Base-by-base conservation (phyloP, 2,888 invertebrate species). In the Baccha elongata region DNA sequence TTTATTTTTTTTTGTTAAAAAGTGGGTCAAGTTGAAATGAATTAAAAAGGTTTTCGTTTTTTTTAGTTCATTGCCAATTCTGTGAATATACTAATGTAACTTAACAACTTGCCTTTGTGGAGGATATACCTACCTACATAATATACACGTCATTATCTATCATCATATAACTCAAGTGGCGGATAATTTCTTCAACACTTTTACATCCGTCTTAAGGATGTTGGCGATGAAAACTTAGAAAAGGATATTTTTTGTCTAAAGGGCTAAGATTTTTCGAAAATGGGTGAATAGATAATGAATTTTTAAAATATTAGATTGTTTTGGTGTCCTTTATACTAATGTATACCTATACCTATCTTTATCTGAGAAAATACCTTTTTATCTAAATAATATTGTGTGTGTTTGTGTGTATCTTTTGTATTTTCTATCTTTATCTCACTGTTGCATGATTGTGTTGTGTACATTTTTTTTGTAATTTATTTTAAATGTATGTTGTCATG, bases 211-310 rank as follows among this genome's bases (percentile, higher is more conserved):
- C 42, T 44, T 29, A 7, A 29, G 60, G 60, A 60, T 29, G 19
- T 29, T 37, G n/a, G n/a, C 13, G 44, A 26, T 60, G 60, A 11
- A 17, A 42, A 15, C 10, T 29, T 40, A 58, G n/a, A 40, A 7
- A 40, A 44, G 17, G 42, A 32, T 32, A 26, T 26, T 37, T 23
- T 58, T 58, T 40, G 19, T 60, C 21, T 11, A 53, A 58, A 15
- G 10, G 23, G 40, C 40, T 58, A 40, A 29, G 60, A 44, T 29
- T 60, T n/a, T 62, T 67, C 44, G 40, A 71, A 76, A 72, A 81
- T 81, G 81, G 81, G 81, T 81, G 81, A 81, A 67, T 81, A 81
- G n/a, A n/a, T n/a, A n/a, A n/a, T 69, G 58, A 21, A 71, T 40
- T 64, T 74, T 26, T 40, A 1, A 23, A 1, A 23, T 40, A 13